Base-by-base conservation (phyloP, 1,140 invertebrate species). In the Anoplolepis gracilipes region DNA sequence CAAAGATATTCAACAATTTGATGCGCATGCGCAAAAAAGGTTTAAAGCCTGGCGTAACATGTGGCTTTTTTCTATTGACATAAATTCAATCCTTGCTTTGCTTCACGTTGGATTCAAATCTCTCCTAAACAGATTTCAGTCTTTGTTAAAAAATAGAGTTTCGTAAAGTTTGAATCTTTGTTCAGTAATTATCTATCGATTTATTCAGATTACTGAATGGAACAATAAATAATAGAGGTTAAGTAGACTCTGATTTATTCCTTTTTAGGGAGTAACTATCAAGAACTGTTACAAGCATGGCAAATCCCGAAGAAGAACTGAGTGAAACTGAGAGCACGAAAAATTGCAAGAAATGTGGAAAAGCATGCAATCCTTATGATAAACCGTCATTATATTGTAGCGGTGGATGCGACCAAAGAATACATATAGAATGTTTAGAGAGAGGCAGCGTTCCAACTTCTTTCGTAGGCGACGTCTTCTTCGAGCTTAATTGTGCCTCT, bases 391-490 rank as follows among this genome's bases (percentile, higher is more conserved):
- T 95, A 49, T 49, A 57, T 25, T 95, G 94, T 33, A 62, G 57
- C 4, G 93, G 91, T 25, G 90, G 92, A 59, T 97, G 97, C 89
- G 90, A 93, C 1, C 87, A 89, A 86, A 95, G 95, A 86, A 95
- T 97, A 42, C 97, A 97, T 91, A 91, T 96, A 19, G 93, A 93
- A 22, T 97, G 97, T 91, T 92, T 97, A 42, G 95, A 95, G 84
- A 93, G 96, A 46, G 95, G 95, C 13, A 96, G 96, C 25, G 95
- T 96, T 8, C 97, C 97, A 0, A 97, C 96, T 0, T 95, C 96
- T 75, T 95, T 98, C 22, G 91, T 96, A 2, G 97, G 97, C 30
- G 97, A 98, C 95, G 96, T 97, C 11, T 98, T 98, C 92, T 98
- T 97, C 84, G 95, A 96, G 53, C 97, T 97, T 57, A 96, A 95